Evolutionary conservation across 92 coral and sea anemone genomes (phyloP), one percentile per base, ranked within the genome.

Genomic region (Palythoa heliodiscus): DNA sequence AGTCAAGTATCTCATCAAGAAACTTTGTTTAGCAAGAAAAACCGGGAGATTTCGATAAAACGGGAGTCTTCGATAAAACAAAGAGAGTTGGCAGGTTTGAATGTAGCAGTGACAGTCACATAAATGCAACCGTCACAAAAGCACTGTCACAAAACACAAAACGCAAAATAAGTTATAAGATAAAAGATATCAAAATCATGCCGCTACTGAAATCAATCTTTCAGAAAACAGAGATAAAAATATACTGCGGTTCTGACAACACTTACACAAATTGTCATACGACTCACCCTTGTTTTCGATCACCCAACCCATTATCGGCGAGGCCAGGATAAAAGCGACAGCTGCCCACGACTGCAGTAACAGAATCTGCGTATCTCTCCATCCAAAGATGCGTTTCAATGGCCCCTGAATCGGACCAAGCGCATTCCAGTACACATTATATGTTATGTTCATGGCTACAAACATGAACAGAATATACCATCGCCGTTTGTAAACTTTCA

Each of bases 361-460:
- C 37, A 79, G 22, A 22, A 79, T 79, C 8, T 79, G 73, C 83
- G 73, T 63, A 35, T 79, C 84, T 61, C 87, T 75, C 90, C 90
- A 89, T 6, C 75, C 38, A 66, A 63, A 89, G 4, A 89, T 88
- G 55, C 43, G 77, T 71, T 88, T 86, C 15, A 85, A 48, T 35
- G 92, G 84, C 14, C 86, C 86, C 69, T 89, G 92, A 22, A 89
- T 89, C 12, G 92, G 92, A 12, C 86, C 92, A 76, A 88, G 86
- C 14, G 89, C 81, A 67, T 89, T 89, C 85, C 85, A 89, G 70
- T 86, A 79, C 20, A 86, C 66, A 35, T 85, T 82, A 67, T 89
- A 88, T 0, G 75, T 52, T 48, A 82, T 63, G 54, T 77, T 80
- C 67, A 81, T 37, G 1, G 84, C 54, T 17, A 71, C 64, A 57